Evolutionary conservation across 2,888 invertebrate species (phyloP).

Genomic region (Drosophila mimetica): DNA sequence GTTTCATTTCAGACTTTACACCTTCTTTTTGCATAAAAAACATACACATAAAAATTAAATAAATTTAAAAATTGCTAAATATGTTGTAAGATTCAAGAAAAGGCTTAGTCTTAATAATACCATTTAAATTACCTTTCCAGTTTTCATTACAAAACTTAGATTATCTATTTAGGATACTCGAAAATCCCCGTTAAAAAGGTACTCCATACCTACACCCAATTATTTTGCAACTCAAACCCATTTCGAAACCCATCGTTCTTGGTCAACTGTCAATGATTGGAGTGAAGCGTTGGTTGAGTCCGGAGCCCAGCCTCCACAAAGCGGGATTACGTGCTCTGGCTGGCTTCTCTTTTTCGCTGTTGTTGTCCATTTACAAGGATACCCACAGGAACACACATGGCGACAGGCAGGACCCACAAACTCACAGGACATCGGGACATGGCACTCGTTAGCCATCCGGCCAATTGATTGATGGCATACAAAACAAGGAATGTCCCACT

Average conservation of each 20-base stretch:
- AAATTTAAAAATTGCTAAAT: too few relatives aligned
- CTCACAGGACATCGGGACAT: conserved; percentile 24
- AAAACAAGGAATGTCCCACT: conserved; percentile 51
- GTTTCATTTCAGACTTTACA: too few relatives aligned
- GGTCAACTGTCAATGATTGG: conserved; percentile 53
- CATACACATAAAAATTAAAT: too few relatives aligned
- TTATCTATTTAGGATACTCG: too few relatives aligned
- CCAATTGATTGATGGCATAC: conserved; percentile 77
- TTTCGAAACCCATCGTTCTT: conserved; percentile 57
- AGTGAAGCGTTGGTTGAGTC: conserved; percentile 36
- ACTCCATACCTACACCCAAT: neutral
- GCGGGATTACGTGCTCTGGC: conserved; percentile 80
- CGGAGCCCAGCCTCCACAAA: conserved; percentile 64
- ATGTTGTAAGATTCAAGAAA: too few relatives aligned
- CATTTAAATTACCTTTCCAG: too few relatives aligned
- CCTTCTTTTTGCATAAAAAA: too few relatives aligned
- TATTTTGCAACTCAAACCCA: conserved; percentile 4
- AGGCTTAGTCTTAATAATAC: too few relatives aligned
- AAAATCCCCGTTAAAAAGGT: too few relatives aligned
- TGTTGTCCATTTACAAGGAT: conserved; percentile 4
- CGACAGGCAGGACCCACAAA: conserved; percentile 26
- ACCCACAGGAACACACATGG: conserved; percentile 31
- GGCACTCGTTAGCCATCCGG: conserved; percentile 64
- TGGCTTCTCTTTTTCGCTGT: conserved; percentile 28
- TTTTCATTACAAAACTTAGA: too few relatives aligned